These are phyloP conservation scores for Masnerella sp. DNA, from an alignment of 2,888 invertebrate genomes.

Conservation along the genomic window DNA sequence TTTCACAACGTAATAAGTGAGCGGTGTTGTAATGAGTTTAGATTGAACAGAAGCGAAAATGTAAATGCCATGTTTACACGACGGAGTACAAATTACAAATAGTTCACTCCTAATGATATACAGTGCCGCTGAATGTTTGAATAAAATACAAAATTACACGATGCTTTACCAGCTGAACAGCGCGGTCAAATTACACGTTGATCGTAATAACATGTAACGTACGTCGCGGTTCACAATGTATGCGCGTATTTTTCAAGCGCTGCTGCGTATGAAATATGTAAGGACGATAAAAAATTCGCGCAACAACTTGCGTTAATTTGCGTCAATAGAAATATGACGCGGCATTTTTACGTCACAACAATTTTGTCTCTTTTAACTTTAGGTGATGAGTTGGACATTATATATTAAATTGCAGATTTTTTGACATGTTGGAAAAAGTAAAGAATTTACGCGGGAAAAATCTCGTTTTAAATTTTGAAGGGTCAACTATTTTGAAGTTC, in stretches of 20 bases:
- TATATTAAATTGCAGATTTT: no score
- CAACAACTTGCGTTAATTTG: constrained; percentile 17
- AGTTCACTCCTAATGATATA: constrained; percentile 56
- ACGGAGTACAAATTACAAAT: constrained; percentile 53
- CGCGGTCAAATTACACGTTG: constrained; percentile 52
- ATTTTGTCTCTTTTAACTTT: no score
- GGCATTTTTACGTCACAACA: no score
- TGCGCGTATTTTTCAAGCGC: constrained; percentile 32
- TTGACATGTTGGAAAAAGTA: no score
- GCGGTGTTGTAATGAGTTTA: constrained; percentile 41
- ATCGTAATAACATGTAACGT: constrained; percentile 53
- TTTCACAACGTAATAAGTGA: constrained; percentile 30
- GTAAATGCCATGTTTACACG: constrained; percentile 58
- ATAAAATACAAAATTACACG: constrained; percentile 58
- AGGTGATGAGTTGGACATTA: no score
- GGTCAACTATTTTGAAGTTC: no score
- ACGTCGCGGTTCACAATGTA: constrained; percentile 36
- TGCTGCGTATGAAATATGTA: constrained; percentile 37
- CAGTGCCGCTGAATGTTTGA: constrained; percentile 53
- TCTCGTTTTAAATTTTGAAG: no score
- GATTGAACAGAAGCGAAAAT: constrained; percentile 55
- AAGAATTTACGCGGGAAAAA: no score
- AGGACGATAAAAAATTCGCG: constrained; percentile 8
- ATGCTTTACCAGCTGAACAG: constrained; percentile 44
- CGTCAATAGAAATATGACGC: background rate